Conservation (phyloP, 2,797 vertebrate genomes). For the Heliangelus exortis region DNA sequence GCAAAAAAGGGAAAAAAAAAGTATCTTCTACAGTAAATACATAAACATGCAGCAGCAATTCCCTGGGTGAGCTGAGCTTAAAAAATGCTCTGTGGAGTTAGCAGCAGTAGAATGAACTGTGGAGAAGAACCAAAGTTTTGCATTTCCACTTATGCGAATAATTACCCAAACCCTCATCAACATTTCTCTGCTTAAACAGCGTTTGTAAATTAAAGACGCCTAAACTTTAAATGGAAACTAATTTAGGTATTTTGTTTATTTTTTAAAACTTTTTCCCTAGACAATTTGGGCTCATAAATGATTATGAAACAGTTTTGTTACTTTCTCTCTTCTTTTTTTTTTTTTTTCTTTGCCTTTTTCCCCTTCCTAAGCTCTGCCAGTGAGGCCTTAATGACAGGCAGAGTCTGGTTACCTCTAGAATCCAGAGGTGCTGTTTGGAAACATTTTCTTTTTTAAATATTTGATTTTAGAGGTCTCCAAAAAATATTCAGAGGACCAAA, state of each 20-base stretch:
- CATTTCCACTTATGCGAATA: conserved; percentile 60
- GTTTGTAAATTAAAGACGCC: conserved; percentile 63
- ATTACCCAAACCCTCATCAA: conserved; percentile 53
- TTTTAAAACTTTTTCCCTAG: conserved; percentile 32
- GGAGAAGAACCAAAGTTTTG: conserved; percentile 31
- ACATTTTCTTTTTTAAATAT: conserved; percentile 52
- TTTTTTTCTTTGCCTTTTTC: background rate
- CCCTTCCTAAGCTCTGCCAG: background rate
- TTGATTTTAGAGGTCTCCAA: conserved; percentile 48
- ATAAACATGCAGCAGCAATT: conserved; percentile 61
- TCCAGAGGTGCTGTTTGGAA: conserved; percentile 4
- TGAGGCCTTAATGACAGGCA: background rate
- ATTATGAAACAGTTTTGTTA: conserved; percentile 13
- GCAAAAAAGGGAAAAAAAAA: background rate
- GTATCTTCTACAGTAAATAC: conserved; percentile 50
- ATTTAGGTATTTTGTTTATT: conserved; percentile 63
- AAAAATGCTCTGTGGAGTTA: conserved; percentile 36
- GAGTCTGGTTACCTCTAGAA: conserved; percentile 29
- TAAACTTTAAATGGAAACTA: conserved; percentile 70
- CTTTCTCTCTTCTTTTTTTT: background rate
- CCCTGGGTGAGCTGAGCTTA: conserved; percentile 21
- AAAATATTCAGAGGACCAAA: conserved; percentile 54
- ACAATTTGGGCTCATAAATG: background rate
- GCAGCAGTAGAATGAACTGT: conserved; percentile 21
- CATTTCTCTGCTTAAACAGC: conserved; percentile 41